Evolutionary conservation across 2,797 vertebrate genomes (phyloP).

Genomic region (Lates japonicus): DNA sequence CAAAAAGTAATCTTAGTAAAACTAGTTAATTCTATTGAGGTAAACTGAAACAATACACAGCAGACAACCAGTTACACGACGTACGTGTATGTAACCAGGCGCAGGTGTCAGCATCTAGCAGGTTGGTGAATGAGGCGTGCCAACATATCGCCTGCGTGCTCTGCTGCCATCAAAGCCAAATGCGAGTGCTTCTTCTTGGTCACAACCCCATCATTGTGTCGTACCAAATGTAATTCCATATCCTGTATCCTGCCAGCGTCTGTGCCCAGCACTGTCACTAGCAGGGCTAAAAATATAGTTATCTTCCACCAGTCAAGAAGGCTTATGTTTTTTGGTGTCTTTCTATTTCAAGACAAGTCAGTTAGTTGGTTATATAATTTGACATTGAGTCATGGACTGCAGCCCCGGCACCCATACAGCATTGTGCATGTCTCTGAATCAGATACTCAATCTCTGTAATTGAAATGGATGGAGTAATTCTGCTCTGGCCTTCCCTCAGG

Average conservation of each 20-base stretch:
- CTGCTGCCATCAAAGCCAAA: slow-evolving; percentile 7
- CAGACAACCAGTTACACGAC: neutral
- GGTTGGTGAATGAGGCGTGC: slow-evolving; percentile 1
- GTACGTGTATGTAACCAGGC: neutral
- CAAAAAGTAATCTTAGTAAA: neutral
- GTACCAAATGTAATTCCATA: slow-evolving; percentile 3
- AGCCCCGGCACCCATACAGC: slow-evolving; percentile 55
- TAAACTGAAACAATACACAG: neutral
- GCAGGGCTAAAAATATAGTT: slow-evolving; percentile 47
- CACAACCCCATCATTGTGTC: slow-evolving; percentile 16
- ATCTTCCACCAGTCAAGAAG: slow-evolving; percentile 45
- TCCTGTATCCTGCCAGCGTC: slow-evolving; percentile 13
- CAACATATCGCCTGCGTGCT: neutral
- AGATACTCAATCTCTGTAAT: slow-evolving; percentile 75
- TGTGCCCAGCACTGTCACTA: neutral
- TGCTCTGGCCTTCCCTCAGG: slow-evolving; percentile 62
- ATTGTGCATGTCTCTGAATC: slow-evolving; percentile 62
- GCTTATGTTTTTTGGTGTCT: slow-evolving; percentile 60
- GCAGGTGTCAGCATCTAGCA: neutral
- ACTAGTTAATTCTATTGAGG: neutral
- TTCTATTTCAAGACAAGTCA: slow-evolving; percentile 63
- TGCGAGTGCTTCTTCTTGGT: neutral
- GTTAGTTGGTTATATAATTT: slow-evolving; percentile 73
- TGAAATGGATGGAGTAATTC: slow-evolving; percentile 78
- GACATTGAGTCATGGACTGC: slow-evolving; percentile 68